phyloP scores from a whole-genome alignment of 2,797 vertebrate species.

The Danionella dracula region DNA sequence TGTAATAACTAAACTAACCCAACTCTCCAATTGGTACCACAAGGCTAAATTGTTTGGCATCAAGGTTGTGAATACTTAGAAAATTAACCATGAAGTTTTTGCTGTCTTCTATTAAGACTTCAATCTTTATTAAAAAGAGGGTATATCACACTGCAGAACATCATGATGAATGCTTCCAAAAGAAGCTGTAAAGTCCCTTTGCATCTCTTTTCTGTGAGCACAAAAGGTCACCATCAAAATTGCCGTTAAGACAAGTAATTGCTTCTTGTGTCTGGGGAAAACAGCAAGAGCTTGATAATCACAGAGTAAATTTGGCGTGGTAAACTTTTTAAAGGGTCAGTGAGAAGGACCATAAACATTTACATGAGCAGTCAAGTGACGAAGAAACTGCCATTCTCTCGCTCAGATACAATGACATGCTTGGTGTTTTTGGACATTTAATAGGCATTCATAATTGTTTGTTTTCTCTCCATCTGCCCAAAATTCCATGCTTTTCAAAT shows the following conservation, averaged over 20 bases:
- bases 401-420: constrained; percentile 45
- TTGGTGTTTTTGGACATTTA: constrained; percentile 44
- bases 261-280: constrained; percentile 43
- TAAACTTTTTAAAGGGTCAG: constrained; percentile 53
- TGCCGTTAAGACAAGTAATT: constrained; percentile 52
- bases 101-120: too few species aligned
- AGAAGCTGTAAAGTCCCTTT: constrained; percentile 37
- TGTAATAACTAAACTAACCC: too few species aligned
- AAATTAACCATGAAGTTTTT: too few species aligned
- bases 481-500: constrained; percentile 53
- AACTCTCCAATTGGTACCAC: too few species aligned
- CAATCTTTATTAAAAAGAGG: too few species aligned
- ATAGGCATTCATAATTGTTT: constrained; percentile 56
- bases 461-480: constrained; percentile 54
- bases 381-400: constrained; percentile 39
- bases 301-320: constrained; percentile 50
- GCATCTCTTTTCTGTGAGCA: constrained; percentile 31
- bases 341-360: constrained; percentile 43
- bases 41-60: too few species aligned
- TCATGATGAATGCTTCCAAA: constrained; percentile 37
- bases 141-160: too few species aligned
- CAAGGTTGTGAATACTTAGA: too few species aligned
- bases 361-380: constrained; percentile 37
- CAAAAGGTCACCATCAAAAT: constrained; percentile 53
- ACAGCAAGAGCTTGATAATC: constrained; percentile 44